Conservation (phyloP, 2,797 vertebrate species). For the Scleropages formosus region DNA sequence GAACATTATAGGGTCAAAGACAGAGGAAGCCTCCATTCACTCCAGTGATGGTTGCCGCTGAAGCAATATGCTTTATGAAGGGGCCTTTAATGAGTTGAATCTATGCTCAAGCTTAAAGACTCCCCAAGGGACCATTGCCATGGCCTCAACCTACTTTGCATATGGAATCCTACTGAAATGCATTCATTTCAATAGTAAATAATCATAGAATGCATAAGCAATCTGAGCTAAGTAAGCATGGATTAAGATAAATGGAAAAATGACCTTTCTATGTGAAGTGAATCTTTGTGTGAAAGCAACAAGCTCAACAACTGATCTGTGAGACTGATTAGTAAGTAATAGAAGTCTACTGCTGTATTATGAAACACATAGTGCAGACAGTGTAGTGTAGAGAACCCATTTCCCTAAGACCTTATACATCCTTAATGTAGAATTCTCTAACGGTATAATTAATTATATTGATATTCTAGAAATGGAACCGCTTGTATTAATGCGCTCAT, state of each 20-base stretch:
- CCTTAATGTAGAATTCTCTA: neutral
- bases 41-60: neutral
- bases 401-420: neutral
- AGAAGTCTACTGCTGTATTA: neutral
- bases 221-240: neutral
- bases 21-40: too few relatives aligned
- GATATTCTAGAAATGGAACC: neutral
- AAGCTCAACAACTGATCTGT: neutral
- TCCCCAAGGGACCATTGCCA: neutral
- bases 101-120: neutral
- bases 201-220: neutral
- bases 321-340: neutral
- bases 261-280: neutral
- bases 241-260: neutral
- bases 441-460: too few relatives aligned
- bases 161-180: neutral
- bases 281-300: neutral
- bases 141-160: neutral
- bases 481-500: neutral
- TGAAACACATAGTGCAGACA: neutral
- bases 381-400: too few relatives aligned
- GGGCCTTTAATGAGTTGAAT: neutral
- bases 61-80: neutral
- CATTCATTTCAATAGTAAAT: neutral
- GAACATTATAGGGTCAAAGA: neutral